phyloP scores from a whole-genome alignment of 2,888 invertebrate genomes.

The Rotaria socialis region DNA sequence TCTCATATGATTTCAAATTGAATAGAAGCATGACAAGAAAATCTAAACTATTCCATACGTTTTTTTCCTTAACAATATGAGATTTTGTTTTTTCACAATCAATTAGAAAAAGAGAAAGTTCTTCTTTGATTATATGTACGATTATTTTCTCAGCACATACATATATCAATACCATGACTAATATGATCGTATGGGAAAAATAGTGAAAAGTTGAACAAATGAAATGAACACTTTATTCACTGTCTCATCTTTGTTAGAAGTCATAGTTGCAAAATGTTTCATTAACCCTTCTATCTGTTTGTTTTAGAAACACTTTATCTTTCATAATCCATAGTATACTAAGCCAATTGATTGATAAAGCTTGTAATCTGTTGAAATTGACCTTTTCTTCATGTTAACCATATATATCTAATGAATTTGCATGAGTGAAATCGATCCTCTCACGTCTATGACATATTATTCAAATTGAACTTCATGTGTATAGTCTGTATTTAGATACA shows the following conservation, averaged over 20 bases:
- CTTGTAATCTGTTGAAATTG: slow-evolving; percentile 15
- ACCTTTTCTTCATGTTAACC: neutral
- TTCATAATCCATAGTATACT: neutral
- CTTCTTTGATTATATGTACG: neutral
- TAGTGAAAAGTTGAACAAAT: neutral
- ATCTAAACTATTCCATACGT: too few relatives aligned
- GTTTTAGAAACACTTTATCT: neutral
- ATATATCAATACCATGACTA: neutral
- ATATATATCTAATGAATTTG: neutral
- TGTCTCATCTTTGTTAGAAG: neutral
- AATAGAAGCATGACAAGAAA: neutral
- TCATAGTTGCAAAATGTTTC: neutral
- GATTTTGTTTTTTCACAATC: neutral
- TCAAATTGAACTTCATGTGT: neutral
- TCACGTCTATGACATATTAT: neutral
- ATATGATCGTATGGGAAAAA: neutral
- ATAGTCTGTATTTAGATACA: too few relatives aligned
- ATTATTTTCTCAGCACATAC: neutral
- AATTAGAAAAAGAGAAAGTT: neutral
- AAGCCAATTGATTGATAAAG: neutral
- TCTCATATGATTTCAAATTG: neutral
- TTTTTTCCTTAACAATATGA: neutral
- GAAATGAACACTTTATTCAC: neutral
- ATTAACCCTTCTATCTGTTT: neutral
- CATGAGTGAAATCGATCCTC: neutral